Evolutionary conservation across 1,140 invertebrate genomes (phyloP).

Genomic region (Dendrolimus punctatus): DNA sequence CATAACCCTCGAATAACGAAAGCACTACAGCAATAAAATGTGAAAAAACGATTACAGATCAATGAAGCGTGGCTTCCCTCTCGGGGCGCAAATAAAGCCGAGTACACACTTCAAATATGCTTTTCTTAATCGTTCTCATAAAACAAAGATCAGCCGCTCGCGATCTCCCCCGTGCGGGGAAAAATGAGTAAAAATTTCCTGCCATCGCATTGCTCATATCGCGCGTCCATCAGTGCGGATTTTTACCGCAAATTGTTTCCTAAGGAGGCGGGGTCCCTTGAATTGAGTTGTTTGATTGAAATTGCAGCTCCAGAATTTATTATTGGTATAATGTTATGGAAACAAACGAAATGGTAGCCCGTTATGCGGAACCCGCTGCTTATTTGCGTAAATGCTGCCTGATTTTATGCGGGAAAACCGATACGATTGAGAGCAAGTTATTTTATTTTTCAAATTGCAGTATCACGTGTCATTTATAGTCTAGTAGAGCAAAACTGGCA

Average conservation of each 20-base stretch:
- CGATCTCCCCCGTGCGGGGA: conserved; percentile 41
- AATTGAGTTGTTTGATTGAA: conserved; percentile 46
- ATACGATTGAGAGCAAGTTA: background rate
- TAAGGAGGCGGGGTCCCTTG: conserved; percentile 25
- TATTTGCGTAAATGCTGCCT: conserved; percentile 20
- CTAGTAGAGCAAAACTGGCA: too few relatives aligned
- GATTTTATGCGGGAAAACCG: background rate
- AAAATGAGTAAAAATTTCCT: conserved; percentile 44
- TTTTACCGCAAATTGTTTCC: conserved; percentile 60
- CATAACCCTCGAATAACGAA: conserved; percentile 51
- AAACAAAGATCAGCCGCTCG: conserved; percentile 66
- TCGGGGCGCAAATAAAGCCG: conserved; percentile 61
- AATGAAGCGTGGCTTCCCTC: conserved; percentile 65
- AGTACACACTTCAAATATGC: conserved; percentile 72
- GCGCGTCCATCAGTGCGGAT: conserved; percentile 42
- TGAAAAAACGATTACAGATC: conserved; percentile 67
- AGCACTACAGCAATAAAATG: conserved; percentile 53
- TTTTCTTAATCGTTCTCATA: conserved; percentile 72
- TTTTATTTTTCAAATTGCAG: too few relatives aligned
- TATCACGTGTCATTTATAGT: too few relatives aligned
- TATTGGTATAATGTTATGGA: conserved; percentile 35
- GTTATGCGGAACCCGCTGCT: conserved; percentile 29
- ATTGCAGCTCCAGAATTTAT: conserved; percentile 30
- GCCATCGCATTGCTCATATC: conserved; percentile 44
- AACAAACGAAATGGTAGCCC: conserved; percentile 33